Evolutionary conservation across 2,888 invertebrate species (phyloP), one percentile per base, ranked within the genome.

Genomic region (Cabera pusaria): DNA sequence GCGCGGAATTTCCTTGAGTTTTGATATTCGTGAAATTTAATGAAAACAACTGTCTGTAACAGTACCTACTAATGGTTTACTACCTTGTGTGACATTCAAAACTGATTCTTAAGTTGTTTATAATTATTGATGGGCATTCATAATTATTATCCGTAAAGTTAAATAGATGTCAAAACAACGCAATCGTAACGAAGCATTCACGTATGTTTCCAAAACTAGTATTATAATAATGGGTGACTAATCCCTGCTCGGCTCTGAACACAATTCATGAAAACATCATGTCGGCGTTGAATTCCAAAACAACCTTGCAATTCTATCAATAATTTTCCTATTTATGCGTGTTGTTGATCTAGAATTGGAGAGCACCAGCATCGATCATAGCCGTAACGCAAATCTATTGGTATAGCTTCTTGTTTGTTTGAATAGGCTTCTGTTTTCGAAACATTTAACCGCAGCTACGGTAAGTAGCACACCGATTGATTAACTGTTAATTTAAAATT

Each of bases 271-370:
- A 59, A 70, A 66, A 59, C 54, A 48, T 47, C 52, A 47, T 51
- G 51, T 63, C 49, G 50, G 52, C 41, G 56, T 64, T 48, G 52
- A 44, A 65, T 65, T 63, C 52, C 58, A 72, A 63, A 73, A 74
- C 76, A 75, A 66, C 62, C 65, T 59, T 64, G 63, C 50, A 56
- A 55, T 63, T 62, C 54, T 56, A 52, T 59, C 56, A 56, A 56
- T 56, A 68, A 60, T 42, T n/a, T n/a, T 44, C 62, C 55, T 63
- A 56, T 63, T 60, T 60, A 66, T 65, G 58, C 55, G 56, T 56
- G 56, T 58, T 66, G 47, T 64, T 40, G 54, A 58, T 64, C 65
- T 68, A 64, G 71, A 71, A 67, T 64, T 53, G 67, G 59, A 66
- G 55, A 50, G 48, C 50, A 32, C 48, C 41, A 31, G 39, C 19